Evolutionary conservation across 2,113 vertebrate genomes (phyloP).

Genomic region (Corydoras sp.): DNA sequence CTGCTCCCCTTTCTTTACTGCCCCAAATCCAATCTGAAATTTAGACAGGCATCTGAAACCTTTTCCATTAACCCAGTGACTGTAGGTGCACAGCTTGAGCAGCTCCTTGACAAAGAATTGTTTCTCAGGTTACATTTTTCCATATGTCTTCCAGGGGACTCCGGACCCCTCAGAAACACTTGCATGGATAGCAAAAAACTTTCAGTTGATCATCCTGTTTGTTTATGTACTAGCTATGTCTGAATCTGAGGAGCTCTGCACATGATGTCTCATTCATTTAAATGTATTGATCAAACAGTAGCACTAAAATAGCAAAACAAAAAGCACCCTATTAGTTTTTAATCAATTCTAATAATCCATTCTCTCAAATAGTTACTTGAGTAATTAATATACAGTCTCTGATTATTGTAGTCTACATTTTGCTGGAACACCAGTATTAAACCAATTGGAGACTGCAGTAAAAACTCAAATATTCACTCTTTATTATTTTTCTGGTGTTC

Average conservation of each 20-base stretch:
- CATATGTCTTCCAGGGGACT: conserved; percentile 26
- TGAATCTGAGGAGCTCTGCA: not conserved
- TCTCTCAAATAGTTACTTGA: too few relatives aligned
- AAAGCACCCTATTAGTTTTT: not conserved
- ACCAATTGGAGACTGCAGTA: too few relatives aligned
- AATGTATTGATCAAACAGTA: not conserved
- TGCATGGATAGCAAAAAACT: not conserved
- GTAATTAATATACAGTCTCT: too few relatives aligned
- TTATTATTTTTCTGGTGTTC: too few relatives aligned
- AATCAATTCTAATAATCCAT: too few relatives aligned
- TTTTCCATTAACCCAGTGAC: conserved; percentile 30
- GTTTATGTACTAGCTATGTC: not conserved
- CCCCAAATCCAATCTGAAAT: conserved; percentile 47
- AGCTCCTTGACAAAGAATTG: conserved; percentile 1
- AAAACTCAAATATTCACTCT: too few relatives aligned
- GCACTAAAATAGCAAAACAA: not conserved
- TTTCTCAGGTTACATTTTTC: conserved; percentile 26
- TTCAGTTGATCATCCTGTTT: not conserved
- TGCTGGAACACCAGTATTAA: too few relatives aligned
- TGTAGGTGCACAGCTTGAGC: conserved; percentile 35
- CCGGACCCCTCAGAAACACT: not conserved
- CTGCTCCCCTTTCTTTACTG: conserved; percentile 25
- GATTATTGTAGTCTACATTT: too few relatives aligned
- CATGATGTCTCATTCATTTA: not conserved
- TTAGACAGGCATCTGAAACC: conserved; percentile 44